Evolutionary conservation across 37 sponge, comb jelly and placozoan genomes (phyloP).

Genomic region (Mnemiopsis leidyi): DNA sequence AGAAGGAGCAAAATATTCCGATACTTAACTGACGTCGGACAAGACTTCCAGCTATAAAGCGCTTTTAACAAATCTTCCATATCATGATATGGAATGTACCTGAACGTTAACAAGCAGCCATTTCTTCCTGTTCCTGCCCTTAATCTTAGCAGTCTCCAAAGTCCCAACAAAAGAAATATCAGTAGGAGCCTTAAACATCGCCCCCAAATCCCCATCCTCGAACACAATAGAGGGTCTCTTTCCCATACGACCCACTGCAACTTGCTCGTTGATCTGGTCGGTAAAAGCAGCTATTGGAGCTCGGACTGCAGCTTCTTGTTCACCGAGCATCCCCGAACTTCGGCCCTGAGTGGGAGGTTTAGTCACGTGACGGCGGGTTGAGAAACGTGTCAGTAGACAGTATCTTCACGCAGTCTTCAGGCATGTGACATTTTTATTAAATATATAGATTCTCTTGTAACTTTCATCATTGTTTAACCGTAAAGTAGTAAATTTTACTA

Average conservation of each 20-base stretch:
- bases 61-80: background rate
- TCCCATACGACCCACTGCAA: conserved; percentile 2
- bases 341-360: background rate
- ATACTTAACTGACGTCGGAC: too few species aligned
- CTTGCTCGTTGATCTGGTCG: conserved; percentile 16
- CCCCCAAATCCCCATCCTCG: conserved; percentile 37
- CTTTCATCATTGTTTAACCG: too few species aligned
- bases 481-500: too few species aligned
- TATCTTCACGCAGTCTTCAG: too few species aligned
- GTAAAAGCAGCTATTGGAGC: conserved; percentile 40
- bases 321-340: background rate
- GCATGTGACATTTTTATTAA: too few species aligned
- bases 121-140: conserved; percentile 38
- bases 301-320: conserved; percentile 6
- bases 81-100: background rate
- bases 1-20: too few species aligned
- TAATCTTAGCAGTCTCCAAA: conserved; percentile 50
- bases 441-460: too few species aligned
- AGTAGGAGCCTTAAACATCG: conserved; percentile 39
- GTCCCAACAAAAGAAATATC: conserved; percentile 29
- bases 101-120: conserved; percentile 42
- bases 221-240: conserved; percentile 44
- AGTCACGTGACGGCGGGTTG: too few species aligned
- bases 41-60: too few species aligned
- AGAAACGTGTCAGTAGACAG: too few species aligned